Evolutionary conservation across 2,888 invertebrate genomes (phyloP), one percentile per base, ranked within the genome.

Genomic region (Habrosyne pyritoides): DNA sequence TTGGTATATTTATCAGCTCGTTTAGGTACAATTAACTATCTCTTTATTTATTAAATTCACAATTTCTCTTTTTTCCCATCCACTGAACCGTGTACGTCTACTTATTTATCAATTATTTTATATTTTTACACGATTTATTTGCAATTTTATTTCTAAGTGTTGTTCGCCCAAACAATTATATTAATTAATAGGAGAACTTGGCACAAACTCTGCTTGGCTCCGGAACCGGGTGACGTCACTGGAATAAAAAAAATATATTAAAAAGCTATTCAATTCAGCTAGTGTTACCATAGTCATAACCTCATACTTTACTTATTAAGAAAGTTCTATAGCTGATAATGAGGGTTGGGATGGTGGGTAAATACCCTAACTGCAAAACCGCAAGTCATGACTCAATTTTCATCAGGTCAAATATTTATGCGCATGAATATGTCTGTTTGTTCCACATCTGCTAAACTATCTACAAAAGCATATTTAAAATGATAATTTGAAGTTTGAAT

Each of bases 1-100:
- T 91, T 91, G 92, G 91, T 90, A 84, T 84, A 88, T 74, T 79
- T 78, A 79, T 86, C 83, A 91, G 90, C 90, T 91, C 89, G 75
- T 87, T 88, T 85, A 81, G 81, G 80, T 86, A 83, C 76, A 80
- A 59, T 82, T 78, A 77, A 69, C 77, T 84, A 76, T 82, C 80
- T 85, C 8, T 42, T 42, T 42, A 42, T 42, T 42, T 42, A 42
- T 18, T 85, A 86, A 88, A 86, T 88, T 88, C 87, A 82, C 84
- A 80, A 79, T 78, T 42, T 53, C 63, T 48, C 56, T 67, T 70
- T 78, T 67, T 69, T 74, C 73, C 55, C 54, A 61, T 66, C 79
- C 80, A 78, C 79, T 64, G 73, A 78, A 83, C 77, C 79, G 77
- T 79, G 81, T 83, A 86, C 82, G 81, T 74, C 87, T 89, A 88